A percentile compares a stretch with the other conserved stretches of the same genome.
These are phyloP conservation scores for Conistra vaccinii DNA, from an alignment of 2,888 invertebrate species.

Conservation along the genomic window DNA sequence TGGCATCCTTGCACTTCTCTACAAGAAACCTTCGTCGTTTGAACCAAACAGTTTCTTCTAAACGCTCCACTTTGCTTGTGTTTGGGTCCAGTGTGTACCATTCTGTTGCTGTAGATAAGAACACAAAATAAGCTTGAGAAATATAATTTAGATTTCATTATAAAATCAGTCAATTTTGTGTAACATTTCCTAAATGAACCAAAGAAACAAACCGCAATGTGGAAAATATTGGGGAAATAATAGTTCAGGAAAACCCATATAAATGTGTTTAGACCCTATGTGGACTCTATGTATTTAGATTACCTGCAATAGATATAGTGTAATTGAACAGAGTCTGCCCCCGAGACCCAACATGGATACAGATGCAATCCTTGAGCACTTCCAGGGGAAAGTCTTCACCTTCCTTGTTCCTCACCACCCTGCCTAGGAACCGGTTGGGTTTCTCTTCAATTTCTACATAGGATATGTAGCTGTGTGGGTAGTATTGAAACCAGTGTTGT, in stretches of 20 bases:
- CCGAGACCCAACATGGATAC: conserved; percentile 93
- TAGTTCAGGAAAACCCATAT: background rate
- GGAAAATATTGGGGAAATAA: background rate
- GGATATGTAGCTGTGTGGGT: conserved; percentile 80
- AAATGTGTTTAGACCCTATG: too few species aligned
- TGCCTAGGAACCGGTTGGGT: conserved; percentile 78
- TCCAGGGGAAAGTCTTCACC: conserved; percentile 74
- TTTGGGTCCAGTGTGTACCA: conserved; percentile 91
- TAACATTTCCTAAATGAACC: too few species aligned
- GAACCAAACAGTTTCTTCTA: conserved; percentile 90
- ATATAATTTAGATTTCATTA: background rate
- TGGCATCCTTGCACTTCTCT: conserved; percentile 97
- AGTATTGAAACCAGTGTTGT: conserved; percentile 77
- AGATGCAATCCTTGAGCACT: conserved; percentile 87
- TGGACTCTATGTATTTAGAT: too few species aligned
- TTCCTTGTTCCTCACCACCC: conserved; percentile 74
- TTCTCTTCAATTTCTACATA: conserved; percentile 76
- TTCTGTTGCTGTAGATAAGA: conserved; percentile 81
- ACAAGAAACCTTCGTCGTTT: conserved; percentile 95
- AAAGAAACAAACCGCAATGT: background rate
- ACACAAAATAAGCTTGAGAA: background rate
- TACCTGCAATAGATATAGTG: conserved; percentile 88
- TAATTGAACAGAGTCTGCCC: conserved; percentile 92
- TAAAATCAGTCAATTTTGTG: background rate
- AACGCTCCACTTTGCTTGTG: conserved; percentile 79